phyloP scores from a whole-genome alignment of 2,797 vertebrate species.

The Myotis myotis region DNA sequence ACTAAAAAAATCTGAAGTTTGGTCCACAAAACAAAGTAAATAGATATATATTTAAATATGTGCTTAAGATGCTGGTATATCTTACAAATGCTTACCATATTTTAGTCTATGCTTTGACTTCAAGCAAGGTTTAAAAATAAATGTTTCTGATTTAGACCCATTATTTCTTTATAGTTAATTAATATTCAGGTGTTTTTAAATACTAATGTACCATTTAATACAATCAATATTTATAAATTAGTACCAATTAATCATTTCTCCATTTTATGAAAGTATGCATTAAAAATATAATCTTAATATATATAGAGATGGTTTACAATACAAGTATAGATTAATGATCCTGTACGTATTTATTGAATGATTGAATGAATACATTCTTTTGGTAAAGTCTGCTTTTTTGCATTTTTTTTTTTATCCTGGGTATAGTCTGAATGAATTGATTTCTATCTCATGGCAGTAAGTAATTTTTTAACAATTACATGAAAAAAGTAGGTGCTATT shows the following conservation, averaged over 20 bases:
- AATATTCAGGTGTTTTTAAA: neutral
- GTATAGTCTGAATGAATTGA: slow-evolving; percentile 29
- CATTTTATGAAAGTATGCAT: neutral
- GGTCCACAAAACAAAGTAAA: neutral
- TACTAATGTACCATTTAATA: neutral
- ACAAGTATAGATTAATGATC: neutral
- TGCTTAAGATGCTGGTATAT: neutral
- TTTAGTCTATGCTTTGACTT: neutral
- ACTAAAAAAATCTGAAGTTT: neutral
- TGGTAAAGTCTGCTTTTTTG: neutral
- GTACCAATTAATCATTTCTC: neutral
- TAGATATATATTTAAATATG: neutral
- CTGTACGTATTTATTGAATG: neutral
- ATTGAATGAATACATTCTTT: neutral
- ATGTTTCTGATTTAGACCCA: neutral
- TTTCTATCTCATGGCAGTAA: slow-evolving; percentile 36
- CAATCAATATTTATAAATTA: neutral
- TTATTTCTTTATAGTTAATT: neutral
- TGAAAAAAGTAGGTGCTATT: neutral
- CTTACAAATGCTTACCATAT: neutral
- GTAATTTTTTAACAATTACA: slow-evolving; percentile 26
- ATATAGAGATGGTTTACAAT: neutral
- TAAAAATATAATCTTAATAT: neutral
- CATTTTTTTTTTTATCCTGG: neutral
- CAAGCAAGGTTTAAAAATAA: neutral